These are phyloP conservation scores for Ctenochaetus hawaiiensis DNA, from an alignment of 2,797 vertebrate species.

Conservation along the genomic window DNA sequence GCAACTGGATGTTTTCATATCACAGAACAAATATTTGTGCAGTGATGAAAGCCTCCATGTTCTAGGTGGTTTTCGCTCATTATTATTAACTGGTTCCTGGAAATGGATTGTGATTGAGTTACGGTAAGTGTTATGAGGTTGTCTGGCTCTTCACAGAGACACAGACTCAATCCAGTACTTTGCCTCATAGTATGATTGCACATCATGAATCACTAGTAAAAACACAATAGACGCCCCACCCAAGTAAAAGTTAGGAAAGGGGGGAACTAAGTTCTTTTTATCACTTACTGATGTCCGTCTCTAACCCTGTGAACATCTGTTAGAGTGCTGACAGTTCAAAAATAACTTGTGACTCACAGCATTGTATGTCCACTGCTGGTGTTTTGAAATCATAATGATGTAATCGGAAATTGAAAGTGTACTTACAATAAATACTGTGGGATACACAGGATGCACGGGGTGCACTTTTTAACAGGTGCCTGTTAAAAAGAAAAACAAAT, in stretches of 20 bases:
- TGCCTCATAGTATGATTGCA: neutral
- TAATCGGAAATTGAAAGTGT: neutral
- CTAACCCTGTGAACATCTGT: neutral
- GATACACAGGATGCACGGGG: neutral
- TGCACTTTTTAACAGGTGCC: neutral
- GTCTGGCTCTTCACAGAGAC: neutral
- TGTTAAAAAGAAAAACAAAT: slow-evolving; percentile 51
- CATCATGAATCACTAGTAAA: neutral
- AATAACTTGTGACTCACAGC: neutral
- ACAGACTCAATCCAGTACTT: neutral
- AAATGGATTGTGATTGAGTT: neutral
- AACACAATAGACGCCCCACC: neutral
- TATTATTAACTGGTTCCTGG: slow-evolving; percentile 11
- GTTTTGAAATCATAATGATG: neutral
- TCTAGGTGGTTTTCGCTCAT: neutral
- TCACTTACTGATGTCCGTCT: too few species aligned
- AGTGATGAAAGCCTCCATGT: neutral
- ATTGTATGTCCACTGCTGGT: neutral
- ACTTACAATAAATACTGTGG: slow-evolving; percentile 42
- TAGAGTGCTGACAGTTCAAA: too few species aligned
- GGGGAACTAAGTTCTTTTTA: too few species aligned
- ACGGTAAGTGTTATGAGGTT: neutral
- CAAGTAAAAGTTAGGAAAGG: neutral
- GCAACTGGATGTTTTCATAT: neutral
- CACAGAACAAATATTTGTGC: neutral